Percentiles rank a stretch among this genome's conserved stretches.
Conservation (phyloP, 2,797 vertebrate species). For the Furcifer pardalis region DNA sequence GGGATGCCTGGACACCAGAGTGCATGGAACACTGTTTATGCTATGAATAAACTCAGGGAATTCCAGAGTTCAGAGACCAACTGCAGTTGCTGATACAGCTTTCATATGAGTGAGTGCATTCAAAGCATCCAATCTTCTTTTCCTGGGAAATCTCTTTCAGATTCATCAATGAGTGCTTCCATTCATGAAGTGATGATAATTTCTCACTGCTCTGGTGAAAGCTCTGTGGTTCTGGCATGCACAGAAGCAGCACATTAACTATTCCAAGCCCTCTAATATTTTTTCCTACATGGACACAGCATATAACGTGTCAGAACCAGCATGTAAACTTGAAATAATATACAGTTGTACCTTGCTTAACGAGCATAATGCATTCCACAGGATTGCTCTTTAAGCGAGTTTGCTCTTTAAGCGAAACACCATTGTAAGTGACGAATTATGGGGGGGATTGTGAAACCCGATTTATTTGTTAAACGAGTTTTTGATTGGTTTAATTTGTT, state of each 20-base stretch:
- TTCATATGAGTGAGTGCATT: fast-evolving
- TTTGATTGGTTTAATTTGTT: no score
- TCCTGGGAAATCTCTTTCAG: neutral
- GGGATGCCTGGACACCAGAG: no score
- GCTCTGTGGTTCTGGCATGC: neutral
- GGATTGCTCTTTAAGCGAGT: no score
- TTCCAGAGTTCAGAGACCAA: neutral
- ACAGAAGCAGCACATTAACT: neutral
- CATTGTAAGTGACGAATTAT: no score
- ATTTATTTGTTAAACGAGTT: no score
- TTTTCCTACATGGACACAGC: neutral
- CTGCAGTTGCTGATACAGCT: neutral
- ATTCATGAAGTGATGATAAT: neutral
- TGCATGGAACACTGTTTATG: no score
- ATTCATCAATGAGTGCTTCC: neutral
- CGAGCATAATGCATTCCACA: no score
- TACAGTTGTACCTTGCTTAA: no score
- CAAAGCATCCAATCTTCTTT: fast-evolving
- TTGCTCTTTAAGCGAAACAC: no score
- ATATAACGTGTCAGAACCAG: fast-evolving
- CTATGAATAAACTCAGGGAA: neutral
- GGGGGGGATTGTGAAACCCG: no score
- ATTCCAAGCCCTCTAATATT: neutral
- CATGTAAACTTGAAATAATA: neutral
- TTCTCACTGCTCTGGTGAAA: conserved; percentile 8